Base-by-base conservation (phyloP, 2,888 invertebrate species). In the Sphaerophoria taeniata region DNA sequence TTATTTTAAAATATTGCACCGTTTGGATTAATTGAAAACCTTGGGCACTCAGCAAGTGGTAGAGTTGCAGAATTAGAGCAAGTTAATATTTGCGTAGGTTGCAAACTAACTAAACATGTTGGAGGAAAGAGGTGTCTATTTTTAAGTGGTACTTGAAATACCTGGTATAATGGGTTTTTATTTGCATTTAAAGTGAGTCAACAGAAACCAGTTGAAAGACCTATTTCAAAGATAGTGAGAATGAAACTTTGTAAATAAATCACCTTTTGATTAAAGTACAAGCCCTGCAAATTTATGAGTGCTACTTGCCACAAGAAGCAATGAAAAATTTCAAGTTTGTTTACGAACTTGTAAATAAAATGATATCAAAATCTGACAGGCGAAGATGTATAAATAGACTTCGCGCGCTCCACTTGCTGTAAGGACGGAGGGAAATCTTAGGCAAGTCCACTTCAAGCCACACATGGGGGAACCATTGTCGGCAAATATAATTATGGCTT, bases 21-120 rank as follows among this genome's bases (percentile, higher is more conserved):
- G 16, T 43, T 43, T 60, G 39, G 24, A 47, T 63, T 63, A 49
- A 65, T 65, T 49, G 49, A 36, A 36, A 63, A 47, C 5, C 34
- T 16, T 47, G 6, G 16, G 47, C 11, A 14, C 11, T 49, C 16
- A 33, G 34, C 36, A 49, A 65, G 49, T 7, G 31, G 34, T 31
- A 2, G 16, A 36, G 34, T 0, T 11, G 31, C 24, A 63, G 16
- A 47, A 53, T 34, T 39, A 24, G 24, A 67, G 39, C 39, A 39
- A 39, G n/a, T 53, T 3, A 39, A 60, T 39, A 36, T 31, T 53
- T 67, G 67, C 53, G 67, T 39, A 67, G 67, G 51, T n/a, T n/a
- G 16, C 12, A 56, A 14, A 36, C 39, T 67, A 53, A 67, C 31
- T 53, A 53, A 67, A n/a, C 6, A 53, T 11, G 36, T 3, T 51